Evolutionary conservation across 2,113 vertebrate species (phyloP), one percentile per base, ranked within the genome.

Genomic region (Picathartes gymnocephalus): DNA sequence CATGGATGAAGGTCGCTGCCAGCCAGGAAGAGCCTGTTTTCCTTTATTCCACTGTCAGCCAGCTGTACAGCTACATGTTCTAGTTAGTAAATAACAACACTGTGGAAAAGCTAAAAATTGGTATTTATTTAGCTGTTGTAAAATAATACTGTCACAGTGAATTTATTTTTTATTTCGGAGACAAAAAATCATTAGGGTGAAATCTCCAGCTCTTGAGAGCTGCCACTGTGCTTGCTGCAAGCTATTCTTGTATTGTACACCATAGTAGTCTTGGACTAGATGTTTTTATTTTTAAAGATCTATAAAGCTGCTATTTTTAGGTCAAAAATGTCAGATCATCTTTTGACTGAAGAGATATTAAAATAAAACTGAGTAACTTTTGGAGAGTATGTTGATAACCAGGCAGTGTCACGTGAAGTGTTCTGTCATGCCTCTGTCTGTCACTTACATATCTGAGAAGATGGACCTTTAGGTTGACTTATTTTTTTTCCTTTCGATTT

Each of bases 101-200:
- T 66, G 6, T 64, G 62, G 44, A 54, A 95, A 85, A 91, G 40
- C 70, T 66, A 28, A 73, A 62, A 66, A 74, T 21, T 73, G 18
- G 6, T 88, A 33, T 57, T 76, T 86, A 60, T 69, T 94, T 96
- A 72, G 76, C 51, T 88, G 58, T 81, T 23, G 12, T 65, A 69
- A 90, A 80, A 82, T 66, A 79, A 64, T 91, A 40, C 68, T 51
- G 14, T 94, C 47, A 56, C 53, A 65, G 37, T 51, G 33, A 69
- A 37, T 88, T 85, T n/a, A 25, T 9, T 92, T 95, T 95, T 93
- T 74, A 76, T 84, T 96, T 73, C 91, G 28, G 21, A 88, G 56
- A 88, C 57, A 22, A 74, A 61, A 95, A 94, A 39, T 96, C 66
- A 68, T 48, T 95, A 50, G 74, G 53, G 51, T 54, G 53, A 81